Conservation (phyloP, 2,797 vertebrate species). For the Calcarius lapponicus region DNA sequence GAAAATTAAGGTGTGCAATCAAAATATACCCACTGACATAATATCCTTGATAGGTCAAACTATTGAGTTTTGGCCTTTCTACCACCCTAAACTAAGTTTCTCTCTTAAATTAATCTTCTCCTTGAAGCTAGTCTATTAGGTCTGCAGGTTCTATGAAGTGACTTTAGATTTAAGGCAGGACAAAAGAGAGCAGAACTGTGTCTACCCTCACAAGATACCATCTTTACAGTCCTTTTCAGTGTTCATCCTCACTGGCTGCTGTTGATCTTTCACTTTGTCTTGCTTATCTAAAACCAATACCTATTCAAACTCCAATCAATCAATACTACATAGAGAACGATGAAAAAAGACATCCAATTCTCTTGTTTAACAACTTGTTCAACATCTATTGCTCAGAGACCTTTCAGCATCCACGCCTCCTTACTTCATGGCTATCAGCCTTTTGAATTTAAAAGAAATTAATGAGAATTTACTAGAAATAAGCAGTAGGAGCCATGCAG, state of each 20-base stretch:
- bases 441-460: conserved; percentile 37
- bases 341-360: conserved; percentile 74
- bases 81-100: not conserved
- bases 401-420: conserved; percentile 59
- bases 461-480: conserved; percentile 16
- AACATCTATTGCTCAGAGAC: conserved; percentile 50
- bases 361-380: conserved; percentile 77
- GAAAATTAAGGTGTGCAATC: not conserved
- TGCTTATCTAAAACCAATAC: conserved; percentile 93
- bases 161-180: not conserved
- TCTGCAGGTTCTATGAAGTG: fast-evolving
- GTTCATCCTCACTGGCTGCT: conserved; percentile 74
- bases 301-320: conserved; percentile 88
- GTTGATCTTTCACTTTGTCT: conserved; percentile 90
- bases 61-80: not conserved
- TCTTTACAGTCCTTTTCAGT: conserved; percentile 53
- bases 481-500: not conserved
- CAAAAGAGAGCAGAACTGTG: not conserved
- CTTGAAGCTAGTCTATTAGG: not conserved
- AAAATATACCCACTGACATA: not conserved
- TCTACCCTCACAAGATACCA: not conserved
- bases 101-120: not conserved
- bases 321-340: conserved; percentile 78
- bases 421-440: conserved; percentile 45
- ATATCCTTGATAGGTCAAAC: not conserved